These are phyloP conservation scores for Bruchidius siliquastri DNA, from an alignment of 2,888 invertebrate genomes.

Conservation along the genomic window DNA sequence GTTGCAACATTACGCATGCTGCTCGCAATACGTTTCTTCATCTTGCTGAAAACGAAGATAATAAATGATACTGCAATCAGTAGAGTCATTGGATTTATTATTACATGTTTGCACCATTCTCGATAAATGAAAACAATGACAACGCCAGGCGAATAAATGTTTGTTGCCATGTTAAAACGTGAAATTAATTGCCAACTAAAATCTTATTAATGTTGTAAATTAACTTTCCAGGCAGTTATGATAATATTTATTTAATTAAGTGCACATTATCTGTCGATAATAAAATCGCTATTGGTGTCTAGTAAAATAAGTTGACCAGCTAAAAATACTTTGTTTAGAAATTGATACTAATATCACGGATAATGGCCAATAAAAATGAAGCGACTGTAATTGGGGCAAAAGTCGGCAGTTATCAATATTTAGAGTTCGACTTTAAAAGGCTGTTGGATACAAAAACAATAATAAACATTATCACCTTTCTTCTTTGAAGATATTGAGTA, in stretches of 20 bases:
- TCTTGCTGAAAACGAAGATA: not conserved
- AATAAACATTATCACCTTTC: not conserved
- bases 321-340: not conserved
- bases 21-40: not conserved
- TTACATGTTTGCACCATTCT: not conserved
- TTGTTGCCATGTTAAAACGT: not conserved
- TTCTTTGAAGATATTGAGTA: no score
- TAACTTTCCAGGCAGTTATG: not conserved
- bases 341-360: not conserved
- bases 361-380: not conserved
- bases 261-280: not conserved
- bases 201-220: not conserved
- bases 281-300: not conserved
- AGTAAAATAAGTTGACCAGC: not conserved
- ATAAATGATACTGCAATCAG: not conserved
- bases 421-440: not conserved
- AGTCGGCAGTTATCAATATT: not conserved
- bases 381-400: not conserved
- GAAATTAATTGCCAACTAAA: not conserved
- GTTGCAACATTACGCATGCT: not conserved
- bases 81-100: not conserved
- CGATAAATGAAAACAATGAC: not conserved
- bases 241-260: not conserved
- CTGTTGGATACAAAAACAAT: not conserved
- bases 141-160: not conserved